Conservation (phyloP, 2,797 vertebrate genomes). For the Intellagama lesueurii region DNA sequence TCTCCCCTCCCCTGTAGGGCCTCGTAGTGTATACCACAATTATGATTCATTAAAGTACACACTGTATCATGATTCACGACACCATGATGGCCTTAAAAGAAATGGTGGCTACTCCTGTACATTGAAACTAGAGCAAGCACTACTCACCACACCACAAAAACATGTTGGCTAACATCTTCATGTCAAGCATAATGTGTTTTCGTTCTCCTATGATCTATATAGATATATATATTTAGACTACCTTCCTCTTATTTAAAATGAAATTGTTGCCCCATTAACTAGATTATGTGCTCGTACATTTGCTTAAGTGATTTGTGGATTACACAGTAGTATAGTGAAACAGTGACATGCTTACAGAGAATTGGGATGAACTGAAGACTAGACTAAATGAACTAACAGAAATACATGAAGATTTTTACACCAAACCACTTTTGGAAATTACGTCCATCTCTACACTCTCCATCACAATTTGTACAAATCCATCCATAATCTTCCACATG, state of each 20-base stretch:
- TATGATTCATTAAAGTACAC: no score
- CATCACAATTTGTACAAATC: not conserved
- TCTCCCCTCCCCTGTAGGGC: no score
- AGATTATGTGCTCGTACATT: not conserved
- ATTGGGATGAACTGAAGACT: not conserved
- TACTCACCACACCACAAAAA: not conserved
- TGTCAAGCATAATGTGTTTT: not conserved
- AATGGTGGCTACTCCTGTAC: not conserved
- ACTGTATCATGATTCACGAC: no score
- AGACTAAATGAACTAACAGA: not conserved
- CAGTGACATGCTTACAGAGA: not conserved
- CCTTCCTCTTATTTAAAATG: not conserved
- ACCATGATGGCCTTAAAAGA: not conserved
- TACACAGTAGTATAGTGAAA: not conserved
- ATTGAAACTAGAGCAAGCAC: not conserved
- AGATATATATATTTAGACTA: not conserved
- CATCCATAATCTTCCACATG: not conserved
- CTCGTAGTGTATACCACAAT: no score
- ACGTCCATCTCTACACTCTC: not conserved
- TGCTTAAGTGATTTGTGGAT: not conserved
- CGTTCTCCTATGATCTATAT: not conserved
- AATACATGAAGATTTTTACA: not conserved
- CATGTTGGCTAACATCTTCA: not conserved
- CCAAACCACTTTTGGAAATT: not conserved
- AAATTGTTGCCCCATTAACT: not conserved